phyloP scores from a whole-genome alignment of 2,797 vertebrate species.

The Acrossocheilus wenchowensis region DNA sequence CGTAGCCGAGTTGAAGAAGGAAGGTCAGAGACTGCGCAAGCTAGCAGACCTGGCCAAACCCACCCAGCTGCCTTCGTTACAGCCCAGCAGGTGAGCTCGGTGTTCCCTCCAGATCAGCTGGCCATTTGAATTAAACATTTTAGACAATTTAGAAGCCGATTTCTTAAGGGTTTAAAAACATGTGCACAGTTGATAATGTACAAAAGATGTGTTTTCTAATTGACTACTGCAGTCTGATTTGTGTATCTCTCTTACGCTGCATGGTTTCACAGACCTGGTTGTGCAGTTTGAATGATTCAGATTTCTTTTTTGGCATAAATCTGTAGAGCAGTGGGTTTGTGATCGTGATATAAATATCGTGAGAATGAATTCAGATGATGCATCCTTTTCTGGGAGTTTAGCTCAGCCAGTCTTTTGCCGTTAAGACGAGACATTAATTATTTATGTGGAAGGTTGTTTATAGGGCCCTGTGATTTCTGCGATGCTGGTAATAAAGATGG shows the following conservation, averaged over 20 bases:
- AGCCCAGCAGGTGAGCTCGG: conserved; percentile 76
- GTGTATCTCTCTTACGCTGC: neutral
- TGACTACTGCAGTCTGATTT: neutral
- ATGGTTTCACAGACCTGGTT: neutral
- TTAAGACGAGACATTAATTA: too few species aligned
- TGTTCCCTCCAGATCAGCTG: neutral
- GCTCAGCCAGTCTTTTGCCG: neutral
- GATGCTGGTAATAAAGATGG: too few species aligned
- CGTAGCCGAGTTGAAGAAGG: conserved; percentile 86
- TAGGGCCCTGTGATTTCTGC: too few species aligned
- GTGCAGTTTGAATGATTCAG: neutral
- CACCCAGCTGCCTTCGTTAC: conserved; percentile 87
- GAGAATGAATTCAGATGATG: neutral
- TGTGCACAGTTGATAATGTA: neutral
- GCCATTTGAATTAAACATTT: neutral
- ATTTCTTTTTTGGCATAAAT: neutral
- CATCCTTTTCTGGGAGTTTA: neutral
- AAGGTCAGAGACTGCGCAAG: conserved; percentile 86
- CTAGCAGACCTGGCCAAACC: conserved; percentile 92
- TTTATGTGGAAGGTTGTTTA: neutral
- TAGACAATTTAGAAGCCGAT: neutral
- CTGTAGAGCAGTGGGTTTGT: neutral
- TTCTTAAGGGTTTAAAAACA: neutral
- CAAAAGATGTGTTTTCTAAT: neutral
- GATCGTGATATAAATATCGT: too few species aligned